Percentiles rank a stretch among this genome's conserved stretches.
These are phyloP conservation scores for Phasia obesa DNA, from an alignment of 2,888 invertebrate species.

Conservation along the genomic window DNA sequence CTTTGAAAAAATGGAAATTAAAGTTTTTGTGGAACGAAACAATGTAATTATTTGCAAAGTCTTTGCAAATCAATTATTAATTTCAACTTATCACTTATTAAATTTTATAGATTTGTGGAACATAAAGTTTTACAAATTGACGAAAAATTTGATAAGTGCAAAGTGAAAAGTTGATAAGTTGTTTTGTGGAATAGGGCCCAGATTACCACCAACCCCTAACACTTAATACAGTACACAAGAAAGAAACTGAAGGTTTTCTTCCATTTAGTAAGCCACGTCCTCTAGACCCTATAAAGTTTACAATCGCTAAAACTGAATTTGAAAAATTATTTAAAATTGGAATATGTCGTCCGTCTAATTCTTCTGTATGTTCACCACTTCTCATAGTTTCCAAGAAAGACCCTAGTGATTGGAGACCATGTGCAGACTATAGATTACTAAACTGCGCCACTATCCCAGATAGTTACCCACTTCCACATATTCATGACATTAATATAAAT, in stretches of 20 bases:
- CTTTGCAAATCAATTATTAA: no score
- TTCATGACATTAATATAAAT: not conserved
- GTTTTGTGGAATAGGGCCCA: no score
- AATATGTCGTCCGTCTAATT: not conserved
- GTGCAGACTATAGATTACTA: not conserved
- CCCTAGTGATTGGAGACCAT: not conserved
- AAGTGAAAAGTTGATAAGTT: no score
- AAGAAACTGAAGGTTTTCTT: not conserved
- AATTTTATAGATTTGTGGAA: no score
- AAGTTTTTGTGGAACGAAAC: no score
- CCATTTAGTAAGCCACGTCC: not conserved
- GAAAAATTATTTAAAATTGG: not conserved
- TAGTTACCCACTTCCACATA: not conserved
- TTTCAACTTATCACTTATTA: no score
- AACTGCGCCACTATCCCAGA: not conserved
- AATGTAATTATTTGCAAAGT: no score
- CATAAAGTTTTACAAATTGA: no score
- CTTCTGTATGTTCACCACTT: not conserved
- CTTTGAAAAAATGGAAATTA: no score
- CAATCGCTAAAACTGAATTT: not conserved
- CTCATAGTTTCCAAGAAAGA: not conserved
- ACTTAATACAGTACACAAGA: not conserved
- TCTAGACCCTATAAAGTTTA: not conserved
- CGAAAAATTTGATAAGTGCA: no score
- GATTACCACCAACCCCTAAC: no score